Percentiles rank a stretch among this genome's conserved stretches.
These are phyloP conservation scores for Poeciliopsis infans DNA, from an alignment of 2,797 vertebrate species.

Conservation along the genomic window DNA sequence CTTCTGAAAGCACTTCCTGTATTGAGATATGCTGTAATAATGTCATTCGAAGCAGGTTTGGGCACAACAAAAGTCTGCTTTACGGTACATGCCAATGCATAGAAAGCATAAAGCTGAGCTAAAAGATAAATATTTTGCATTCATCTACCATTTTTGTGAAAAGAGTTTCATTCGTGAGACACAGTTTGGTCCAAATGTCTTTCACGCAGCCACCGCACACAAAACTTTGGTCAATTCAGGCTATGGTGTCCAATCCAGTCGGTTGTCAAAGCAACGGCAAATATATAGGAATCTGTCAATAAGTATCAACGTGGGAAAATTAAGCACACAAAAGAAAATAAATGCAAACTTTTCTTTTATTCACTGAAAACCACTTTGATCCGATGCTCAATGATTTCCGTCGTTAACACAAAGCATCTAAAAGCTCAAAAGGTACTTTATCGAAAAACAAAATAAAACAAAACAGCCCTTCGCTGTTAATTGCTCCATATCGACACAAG, in stretches of 20 bases:
- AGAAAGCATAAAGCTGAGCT: too few relatives aligned
- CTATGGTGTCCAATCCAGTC: background rate
- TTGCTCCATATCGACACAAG: background rate
- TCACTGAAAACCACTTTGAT: background rate
- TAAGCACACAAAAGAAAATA: background rate
- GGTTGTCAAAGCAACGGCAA: background rate
- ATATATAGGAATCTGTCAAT: background rate
- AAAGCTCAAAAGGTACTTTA: background rate
- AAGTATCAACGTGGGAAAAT: background rate
- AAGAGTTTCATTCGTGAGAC: too few relatives aligned
- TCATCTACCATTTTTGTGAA: too few relatives aligned
- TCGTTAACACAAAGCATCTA: background rate
- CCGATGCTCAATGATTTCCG: background rate
- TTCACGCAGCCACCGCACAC: too few relatives aligned
- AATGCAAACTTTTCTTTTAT: background rate
- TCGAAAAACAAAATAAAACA: background rate
- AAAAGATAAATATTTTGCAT: too few relatives aligned
- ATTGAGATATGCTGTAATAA: too few relatives aligned
- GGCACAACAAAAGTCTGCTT: too few relatives aligned
- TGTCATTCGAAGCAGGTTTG: too few relatives aligned
- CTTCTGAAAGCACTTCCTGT: too few relatives aligned
- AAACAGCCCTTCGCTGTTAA: background rate
- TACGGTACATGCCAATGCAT: too few relatives aligned
- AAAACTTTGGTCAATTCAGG: background rate
- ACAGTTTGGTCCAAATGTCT: too few relatives aligned